Percentiles rank a stretch among this genome's conserved stretches.
These are phyloP conservation scores for Parazoanthus atlanticus DNA, from an alignment of 92 coral and sea anemone species.

Conservation along the genomic window DNA sequence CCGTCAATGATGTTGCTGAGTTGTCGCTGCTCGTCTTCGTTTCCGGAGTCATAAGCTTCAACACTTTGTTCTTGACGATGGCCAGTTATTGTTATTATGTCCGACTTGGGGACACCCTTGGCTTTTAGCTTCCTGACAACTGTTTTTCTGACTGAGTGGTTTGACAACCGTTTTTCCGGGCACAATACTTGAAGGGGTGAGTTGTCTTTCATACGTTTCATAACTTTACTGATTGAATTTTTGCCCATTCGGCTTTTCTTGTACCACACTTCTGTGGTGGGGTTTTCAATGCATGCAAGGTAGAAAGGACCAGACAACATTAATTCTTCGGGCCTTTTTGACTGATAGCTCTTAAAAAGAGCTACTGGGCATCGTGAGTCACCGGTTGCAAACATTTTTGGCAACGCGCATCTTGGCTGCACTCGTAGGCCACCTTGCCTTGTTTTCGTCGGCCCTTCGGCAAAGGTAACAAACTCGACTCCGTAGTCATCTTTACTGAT, in stretches of 20 bases:
- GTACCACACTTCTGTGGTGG: conserved; percentile 44
- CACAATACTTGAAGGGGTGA: conserved; percentile 8
- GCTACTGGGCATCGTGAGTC: conserved; percentile 28
- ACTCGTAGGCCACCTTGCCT: conserved; percentile 43
- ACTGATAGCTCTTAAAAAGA: conserved; percentile 27
- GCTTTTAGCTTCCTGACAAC: neutral
- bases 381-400: conserved; percentile 50
- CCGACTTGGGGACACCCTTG: too few relatives aligned
- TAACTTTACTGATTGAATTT: conserved; percentile 47
- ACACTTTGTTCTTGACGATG: too few relatives aligned
- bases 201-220: conserved; percentile 56
- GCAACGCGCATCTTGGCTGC: conserved; percentile 38
- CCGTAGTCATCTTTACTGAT: conserved; percentile 21
- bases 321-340: conserved; percentile 49
- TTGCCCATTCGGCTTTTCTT: conserved; percentile 62
- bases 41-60: too few relatives aligned
- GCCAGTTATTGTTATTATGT: too few relatives aligned
- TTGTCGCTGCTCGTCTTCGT: too few relatives aligned
- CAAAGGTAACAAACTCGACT: conserved; percentile 16
- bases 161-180: neutral
- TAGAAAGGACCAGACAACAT: conserved; percentile 53
- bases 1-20: too few relatives aligned
- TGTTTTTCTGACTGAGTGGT: neutral
- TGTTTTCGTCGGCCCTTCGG: conserved; percentile 56
- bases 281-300: conserved; percentile 46